Evolutionary conservation across 2,888 invertebrate genomes (phyloP).

Genomic region (Mycalesis mineus): DNA sequence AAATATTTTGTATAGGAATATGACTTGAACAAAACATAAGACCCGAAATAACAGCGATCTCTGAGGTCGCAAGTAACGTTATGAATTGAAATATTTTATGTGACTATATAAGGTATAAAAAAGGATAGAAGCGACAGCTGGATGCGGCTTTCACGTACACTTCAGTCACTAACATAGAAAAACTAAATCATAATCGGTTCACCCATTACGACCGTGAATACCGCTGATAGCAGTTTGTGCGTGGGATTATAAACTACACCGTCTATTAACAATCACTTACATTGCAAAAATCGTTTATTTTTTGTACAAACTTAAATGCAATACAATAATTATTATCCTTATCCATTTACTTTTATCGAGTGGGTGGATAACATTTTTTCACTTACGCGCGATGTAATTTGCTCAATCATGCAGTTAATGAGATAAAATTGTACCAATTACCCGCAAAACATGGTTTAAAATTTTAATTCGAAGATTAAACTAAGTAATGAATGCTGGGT

Average conservation of each 20-base stretch:
- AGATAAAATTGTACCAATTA: constrained; percentile 6
- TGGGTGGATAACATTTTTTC: not conserved
- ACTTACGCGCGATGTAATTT: not conserved
- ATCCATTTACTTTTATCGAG: not conserved
- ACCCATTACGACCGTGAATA: no score
- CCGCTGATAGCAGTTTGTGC: no score
- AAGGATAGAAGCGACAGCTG: no score
- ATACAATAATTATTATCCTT: not conserved
- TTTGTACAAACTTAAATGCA: not conserved
- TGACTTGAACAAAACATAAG: no score
- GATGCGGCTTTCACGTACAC: no score
- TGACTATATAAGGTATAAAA: no score
- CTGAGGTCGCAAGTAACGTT: no score
- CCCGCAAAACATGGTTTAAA: constrained; percentile 7
- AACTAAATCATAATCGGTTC: no score
- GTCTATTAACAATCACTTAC: not conserved
- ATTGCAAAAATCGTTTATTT: not conserved
- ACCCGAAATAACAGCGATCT: no score
- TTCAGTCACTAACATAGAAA: no score
- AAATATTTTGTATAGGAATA: no score
- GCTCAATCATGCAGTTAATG: constrained; percentile 7
- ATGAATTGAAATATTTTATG: no score
- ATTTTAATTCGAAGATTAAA: constrained; percentile 7
- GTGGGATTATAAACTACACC: not conserved
- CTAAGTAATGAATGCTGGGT: not conserved